These are phyloP conservation scores for Leptinotarsa texana DNA, from an alignment of 1,140 invertebrate genomes.

Conservation along the genomic window DNA sequence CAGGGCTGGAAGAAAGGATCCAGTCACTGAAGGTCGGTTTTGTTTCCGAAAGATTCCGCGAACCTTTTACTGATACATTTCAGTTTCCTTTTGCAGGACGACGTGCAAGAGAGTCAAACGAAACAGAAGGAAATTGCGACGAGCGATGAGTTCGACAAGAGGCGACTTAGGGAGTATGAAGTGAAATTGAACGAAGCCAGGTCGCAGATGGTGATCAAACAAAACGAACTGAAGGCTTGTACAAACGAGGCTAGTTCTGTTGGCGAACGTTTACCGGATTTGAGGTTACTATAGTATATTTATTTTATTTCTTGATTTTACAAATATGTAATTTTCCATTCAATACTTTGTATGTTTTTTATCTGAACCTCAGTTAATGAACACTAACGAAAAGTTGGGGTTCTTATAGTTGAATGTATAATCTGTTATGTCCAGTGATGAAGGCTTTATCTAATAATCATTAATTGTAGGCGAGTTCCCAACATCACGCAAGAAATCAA, in stretches of 20 bases:
- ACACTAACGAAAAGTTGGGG: too few relatives aligned
- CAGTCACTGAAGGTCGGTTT: slow-evolving; percentile 44
- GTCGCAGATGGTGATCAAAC: slow-evolving; percentile 34
- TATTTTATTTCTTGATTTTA: too few relatives aligned
- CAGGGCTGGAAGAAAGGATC: slow-evolving; percentile 52
- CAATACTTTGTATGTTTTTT: too few relatives aligned
- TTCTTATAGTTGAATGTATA: too few relatives aligned
- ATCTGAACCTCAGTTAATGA: neutral
- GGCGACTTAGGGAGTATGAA: slow-evolving; percentile 39
- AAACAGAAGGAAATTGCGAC: slow-evolving; percentile 47
- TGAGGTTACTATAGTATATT: slow-evolving; percentile 34
- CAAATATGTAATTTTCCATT: too few relatives aligned
- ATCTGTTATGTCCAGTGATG: too few relatives aligned
- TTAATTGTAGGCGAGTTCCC: slow-evolving; percentile 28
- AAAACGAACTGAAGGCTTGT: slow-evolving; percentile 30
- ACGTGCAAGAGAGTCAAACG: slow-evolving; percentile 50
- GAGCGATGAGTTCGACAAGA: slow-evolving; percentile 40
- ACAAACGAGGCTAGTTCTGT: slow-evolving; percentile 37
- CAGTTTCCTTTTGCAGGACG: slow-evolving; percentile 44
- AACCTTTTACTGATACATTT: too few relatives aligned
- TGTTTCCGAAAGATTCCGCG: neutral
- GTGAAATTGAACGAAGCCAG: slow-evolving; percentile 33
- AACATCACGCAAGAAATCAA: slow-evolving; percentile 41
- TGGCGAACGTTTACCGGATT: slow-evolving; percentile 36
- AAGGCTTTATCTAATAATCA: too few relatives aligned